Evolutionary conservation across 1,140 invertebrate genomes (phyloP), one percentile per base, ranked within the genome.

Genomic region (Asobara japonica): DNA sequence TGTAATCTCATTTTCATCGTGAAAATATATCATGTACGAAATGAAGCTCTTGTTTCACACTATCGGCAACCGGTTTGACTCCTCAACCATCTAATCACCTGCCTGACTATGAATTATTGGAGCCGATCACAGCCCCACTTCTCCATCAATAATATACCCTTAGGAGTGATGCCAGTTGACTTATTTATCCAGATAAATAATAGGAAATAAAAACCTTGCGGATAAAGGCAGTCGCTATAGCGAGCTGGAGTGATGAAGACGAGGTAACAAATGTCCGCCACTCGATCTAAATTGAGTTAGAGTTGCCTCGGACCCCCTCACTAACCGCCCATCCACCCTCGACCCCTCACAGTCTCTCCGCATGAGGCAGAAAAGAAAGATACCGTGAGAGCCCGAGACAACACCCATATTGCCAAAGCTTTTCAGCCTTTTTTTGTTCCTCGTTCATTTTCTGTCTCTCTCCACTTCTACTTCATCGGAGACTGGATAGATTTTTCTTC

Each of bases 221-320:
- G 65, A 75, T 73, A 73, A 73, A 69, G 65, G 66, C 65, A 61
- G 60, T 65, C 36, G 38, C 25, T 62, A 69, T 56, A 69, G 60
- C 60, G 60, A 64, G 67, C 41, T 29, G 62, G 36, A 41, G 60
- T 16, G 30, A 56, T 66, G 65, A 73, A 65, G 33, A 36, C 33
- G 33, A 38, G 65, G 56, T 74, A 73, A 73, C 82, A 87, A 86
- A 87, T 86, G 85, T 80, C 78, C 78, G 77, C 74, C 81, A 86
- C 86, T 87, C 84, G 84, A 87, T 87, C 86, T 86, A 86, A 87
- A 87, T 87, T 85, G 86, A 85, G 86, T 86, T 86, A 86, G 80
- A 81, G 81, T 71, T 73, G 45, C 68, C 73, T 64, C 75, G 64
- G 70, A 64, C 73, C 74, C 68, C 51, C 72, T 41, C 75, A 66